A percentile compares a stretch with the other conserved stretches of the same genome.
Conservation (phyloP, 2,113 vertebrate genomes). For the Pleuronectes platessa region DNA sequence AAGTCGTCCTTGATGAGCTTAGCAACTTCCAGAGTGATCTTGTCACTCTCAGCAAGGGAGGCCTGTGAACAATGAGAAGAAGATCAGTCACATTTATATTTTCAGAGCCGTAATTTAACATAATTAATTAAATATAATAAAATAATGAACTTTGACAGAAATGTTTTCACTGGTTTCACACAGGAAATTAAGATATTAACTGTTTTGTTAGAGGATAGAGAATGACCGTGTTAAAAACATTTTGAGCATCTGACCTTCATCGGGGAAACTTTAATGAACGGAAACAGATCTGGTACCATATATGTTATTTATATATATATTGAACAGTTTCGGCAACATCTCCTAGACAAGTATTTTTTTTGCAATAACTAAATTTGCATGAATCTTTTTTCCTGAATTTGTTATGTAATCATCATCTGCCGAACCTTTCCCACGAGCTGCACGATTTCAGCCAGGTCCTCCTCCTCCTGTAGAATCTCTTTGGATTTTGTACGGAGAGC, state of each 20-base stretch:
- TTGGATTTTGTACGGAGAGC: slow-evolving; percentile 96
- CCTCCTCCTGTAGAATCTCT: slow-evolving; percentile 97
- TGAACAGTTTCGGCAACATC: too few relatives aligned
- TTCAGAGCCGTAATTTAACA: not conserved
- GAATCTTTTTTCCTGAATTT: too few relatives aligned
- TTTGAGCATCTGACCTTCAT: too few relatives aligned
- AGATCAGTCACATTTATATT: not conserved
- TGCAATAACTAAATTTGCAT: not conserved
- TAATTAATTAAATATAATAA: not conserved
- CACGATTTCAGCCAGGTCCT: slow-evolving; percentile 97
- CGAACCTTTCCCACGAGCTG: slow-evolving; percentile 97
- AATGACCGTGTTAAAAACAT: too few relatives aligned
- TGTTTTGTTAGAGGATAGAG: too few relatives aligned
- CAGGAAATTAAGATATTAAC: too few relatives aligned
- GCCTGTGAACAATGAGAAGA: slow-evolving; percentile 80
- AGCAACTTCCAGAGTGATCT: slow-evolving; percentile 98
- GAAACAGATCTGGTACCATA: too few relatives aligned
- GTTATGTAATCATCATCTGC: not conserved
- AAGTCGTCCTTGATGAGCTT: slow-evolving; percentile 98
- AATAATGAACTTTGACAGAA: not conserved
- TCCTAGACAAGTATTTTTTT: too few relatives aligned
- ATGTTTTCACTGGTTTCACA: too few relatives aligned
- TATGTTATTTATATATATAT: too few relatives aligned
- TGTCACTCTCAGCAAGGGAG: slow-evolving; percentile 96
- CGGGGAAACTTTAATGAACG: too few relatives aligned